Conservation (phyloP, 2,888 invertebrate genomes). For the Oscheius onirici region DNA sequence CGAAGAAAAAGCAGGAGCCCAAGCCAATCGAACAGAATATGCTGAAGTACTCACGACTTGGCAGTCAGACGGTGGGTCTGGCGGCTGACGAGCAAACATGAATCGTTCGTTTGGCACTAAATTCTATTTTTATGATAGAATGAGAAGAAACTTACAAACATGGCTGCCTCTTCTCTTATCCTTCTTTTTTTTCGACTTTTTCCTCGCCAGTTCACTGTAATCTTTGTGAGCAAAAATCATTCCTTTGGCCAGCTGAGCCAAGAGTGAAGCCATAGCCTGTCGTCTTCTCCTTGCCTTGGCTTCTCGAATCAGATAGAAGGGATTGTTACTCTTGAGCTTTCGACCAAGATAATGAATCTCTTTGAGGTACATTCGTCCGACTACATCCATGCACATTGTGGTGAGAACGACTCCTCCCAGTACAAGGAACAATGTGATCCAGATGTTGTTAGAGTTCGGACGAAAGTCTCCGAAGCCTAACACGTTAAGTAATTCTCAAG, state of each 20-base stretch:
- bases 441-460: conserved; percentile 61
- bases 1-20: conserved; percentile 68
- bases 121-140: background rate
- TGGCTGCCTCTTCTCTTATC: conserved; percentile 61
- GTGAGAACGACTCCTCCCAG: conserved; percentile 68
- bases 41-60: conserved; percentile 69
- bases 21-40: conserved; percentile 68
- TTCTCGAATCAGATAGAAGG: conserved; percentile 69
- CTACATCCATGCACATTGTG: conserved; percentile 71
- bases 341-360: conserved; percentile 71
- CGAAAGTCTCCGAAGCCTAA: conserved; percentile 69
- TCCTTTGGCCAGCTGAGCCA: conserved; percentile 69
- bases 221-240: conserved; percentile 71
- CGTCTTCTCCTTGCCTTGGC: conserved; percentile 69
- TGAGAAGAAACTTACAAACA: conserved; percentile 54
- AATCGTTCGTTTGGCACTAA: conserved; percentile 69
- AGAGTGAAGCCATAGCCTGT: conserved; percentile 68
- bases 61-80: conserved; percentile 70
- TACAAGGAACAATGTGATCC: conserved; percentile 49
- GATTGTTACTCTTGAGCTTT: conserved; percentile 69
- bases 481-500: conserved; percentile 20
- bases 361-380: conserved; percentile 70
- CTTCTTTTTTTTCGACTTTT: conserved; percentile 62
- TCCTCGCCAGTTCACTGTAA: conserved; percentile 64
- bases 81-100: conserved; percentile 69